phyloP scores from a whole-genome alignment of 2,888 invertebrate genomes.

The Drosophila pseudotalamancana region DNA sequence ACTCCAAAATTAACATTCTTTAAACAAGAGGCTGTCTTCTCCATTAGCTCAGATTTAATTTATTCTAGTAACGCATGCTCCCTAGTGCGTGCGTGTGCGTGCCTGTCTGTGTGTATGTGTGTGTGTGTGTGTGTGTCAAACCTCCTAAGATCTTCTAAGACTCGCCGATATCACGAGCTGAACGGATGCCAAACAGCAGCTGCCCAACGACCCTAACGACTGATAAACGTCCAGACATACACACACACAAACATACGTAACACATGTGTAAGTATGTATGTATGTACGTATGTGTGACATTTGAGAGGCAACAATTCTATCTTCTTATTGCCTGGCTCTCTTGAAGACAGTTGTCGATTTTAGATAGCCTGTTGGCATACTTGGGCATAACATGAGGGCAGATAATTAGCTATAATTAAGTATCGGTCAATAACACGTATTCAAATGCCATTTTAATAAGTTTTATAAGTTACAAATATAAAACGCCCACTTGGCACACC shows the following conservation, averaged over 20 bases:
- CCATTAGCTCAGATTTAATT: too few relatives aligned
- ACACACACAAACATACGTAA: neutral
- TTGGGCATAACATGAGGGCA: constrained; percentile 8
- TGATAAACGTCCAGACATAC: constrained; percentile 39
- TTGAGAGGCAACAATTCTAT: constrained; percentile 11
- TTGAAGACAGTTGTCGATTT: constrained; percentile 17
- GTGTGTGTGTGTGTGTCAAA: neutral
- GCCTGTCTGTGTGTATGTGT: too few relatives aligned
- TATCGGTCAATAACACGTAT: constrained; percentile 49
- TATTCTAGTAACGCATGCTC: too few relatives aligned
- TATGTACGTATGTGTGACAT: neutral
- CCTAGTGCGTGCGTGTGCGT: too few relatives aligned
- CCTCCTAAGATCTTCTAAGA: constrained; percentile 10
- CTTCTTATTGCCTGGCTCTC: neutral
- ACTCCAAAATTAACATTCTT: too few relatives aligned
- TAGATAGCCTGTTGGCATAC: constrained; percentile 2
- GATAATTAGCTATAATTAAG: constrained; percentile 37
- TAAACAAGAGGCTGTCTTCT: too few relatives aligned
- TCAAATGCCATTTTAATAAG: constrained; percentile 24
- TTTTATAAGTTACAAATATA: neutral
- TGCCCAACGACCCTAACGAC: constrained; percentile 29
- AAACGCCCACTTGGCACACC: constrained; percentile 4
- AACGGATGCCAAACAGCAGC: constrained; percentile 41
- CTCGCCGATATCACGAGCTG: constrained; percentile 12
- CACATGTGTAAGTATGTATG: neutral